Conservation (phyloP, 2,113 vertebrate species). For the Lathamus discolor region DNA sequence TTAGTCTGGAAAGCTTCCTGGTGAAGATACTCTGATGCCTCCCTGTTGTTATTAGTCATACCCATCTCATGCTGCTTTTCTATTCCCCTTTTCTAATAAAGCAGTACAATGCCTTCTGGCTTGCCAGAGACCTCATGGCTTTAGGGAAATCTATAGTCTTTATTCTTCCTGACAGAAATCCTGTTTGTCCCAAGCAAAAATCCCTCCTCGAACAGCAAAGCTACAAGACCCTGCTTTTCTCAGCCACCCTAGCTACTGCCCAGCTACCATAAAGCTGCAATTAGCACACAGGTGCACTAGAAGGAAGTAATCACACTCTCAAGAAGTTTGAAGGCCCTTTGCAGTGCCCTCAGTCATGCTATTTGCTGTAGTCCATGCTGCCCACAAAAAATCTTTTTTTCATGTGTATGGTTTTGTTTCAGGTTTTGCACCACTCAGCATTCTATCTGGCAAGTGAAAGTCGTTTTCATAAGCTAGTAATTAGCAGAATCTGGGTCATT, state of each 20-base stretch:
- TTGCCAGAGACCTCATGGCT: not conserved
- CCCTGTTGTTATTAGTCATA: not conserved
- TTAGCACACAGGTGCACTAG: not conserved
- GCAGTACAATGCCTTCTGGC: not conserved
- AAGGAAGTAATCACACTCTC: not conserved
- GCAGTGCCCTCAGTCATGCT: accelerated
- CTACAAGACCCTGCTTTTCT: not conserved
- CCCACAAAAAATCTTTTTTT: not conserved
- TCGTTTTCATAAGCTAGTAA: not conserved
- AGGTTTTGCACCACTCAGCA: not conserved
- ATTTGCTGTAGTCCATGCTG: not conserved
- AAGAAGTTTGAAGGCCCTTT: not conserved
- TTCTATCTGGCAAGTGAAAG: not conserved
- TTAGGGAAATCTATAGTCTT: not conserved
- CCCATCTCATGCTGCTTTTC: not conserved
- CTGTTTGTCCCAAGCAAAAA: not conserved
- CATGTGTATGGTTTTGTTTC: not conserved
- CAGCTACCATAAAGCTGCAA: not conserved
- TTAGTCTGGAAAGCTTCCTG: not conserved
- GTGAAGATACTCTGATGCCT: not conserved
- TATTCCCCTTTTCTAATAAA: not conserved
- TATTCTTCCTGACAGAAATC: not conserved
- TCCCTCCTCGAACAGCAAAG: not conserved
- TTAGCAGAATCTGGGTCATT: slow-evolving; percentile 18
- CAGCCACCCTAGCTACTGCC: not conserved